These are phyloP conservation scores for Drosophila albomicans DNA, from an alignment of 1,140 invertebrate genomes.

Conservation along the genomic window DNA sequence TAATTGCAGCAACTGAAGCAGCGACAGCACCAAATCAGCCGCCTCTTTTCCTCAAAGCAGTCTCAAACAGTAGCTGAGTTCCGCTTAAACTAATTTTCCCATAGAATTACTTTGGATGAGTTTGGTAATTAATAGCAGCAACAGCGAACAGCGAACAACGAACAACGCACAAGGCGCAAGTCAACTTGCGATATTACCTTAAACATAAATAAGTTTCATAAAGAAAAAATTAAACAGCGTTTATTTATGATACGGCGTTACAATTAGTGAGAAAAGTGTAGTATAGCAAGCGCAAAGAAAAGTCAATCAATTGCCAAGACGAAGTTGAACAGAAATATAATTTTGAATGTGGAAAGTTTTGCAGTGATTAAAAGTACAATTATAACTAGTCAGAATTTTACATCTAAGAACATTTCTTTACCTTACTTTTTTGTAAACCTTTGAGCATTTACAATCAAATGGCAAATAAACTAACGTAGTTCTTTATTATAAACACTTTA, in stretches of 20 bases:
- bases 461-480: too few relatives aligned
- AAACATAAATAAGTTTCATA: conserved; percentile 4
- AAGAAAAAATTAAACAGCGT: not conserved
- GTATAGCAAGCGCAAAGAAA: not conserved
- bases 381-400: too few relatives aligned
- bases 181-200: conserved; percentile 1
- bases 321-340: not conserved
- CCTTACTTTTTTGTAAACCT: too few relatives aligned
- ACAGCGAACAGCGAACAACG: not conserved
- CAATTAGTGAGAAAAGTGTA: not conserved
- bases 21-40: conserved; percentile 37
- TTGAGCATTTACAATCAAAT: too few relatives aligned
- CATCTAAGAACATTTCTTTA: too few relatives aligned
- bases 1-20: conserved; percentile 62
- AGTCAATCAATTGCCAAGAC: not conserved
- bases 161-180: not conserved
- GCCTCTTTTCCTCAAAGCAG: not conserved
- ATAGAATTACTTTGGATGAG: conserved; percentile 81
- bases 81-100: conserved; percentile 77
- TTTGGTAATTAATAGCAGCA: conserved; percentile 78
- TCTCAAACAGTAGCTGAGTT: conserved; percentile 5
- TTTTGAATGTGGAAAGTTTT: too few relatives aligned
- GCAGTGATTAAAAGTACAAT: too few relatives aligned
- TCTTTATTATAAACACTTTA: too few relatives aligned
- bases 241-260: not conserved